phyloP scores from a whole-genome alignment of 2,888 invertebrate species.

The Escarpia spicata region DNA sequence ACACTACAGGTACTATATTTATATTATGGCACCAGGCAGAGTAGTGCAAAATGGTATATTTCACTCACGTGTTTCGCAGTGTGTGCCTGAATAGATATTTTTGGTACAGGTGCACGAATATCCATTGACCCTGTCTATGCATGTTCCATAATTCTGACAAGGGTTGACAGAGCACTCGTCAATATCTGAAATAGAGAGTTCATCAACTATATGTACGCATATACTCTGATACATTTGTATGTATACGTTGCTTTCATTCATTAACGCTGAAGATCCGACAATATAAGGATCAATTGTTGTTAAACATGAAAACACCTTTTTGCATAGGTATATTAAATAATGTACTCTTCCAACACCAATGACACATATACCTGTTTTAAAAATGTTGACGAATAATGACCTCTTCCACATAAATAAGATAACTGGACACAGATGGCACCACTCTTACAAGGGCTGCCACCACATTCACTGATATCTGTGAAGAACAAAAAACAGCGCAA shows the following conservation, averaged over 20 bases:
- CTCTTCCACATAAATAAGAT: too few relatives aligned
- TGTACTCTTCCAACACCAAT: not conserved
- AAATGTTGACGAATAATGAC: too few relatives aligned
- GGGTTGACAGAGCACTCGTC: conserved; percentile 19
- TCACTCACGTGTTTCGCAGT: conserved; percentile 19
- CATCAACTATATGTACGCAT: not conserved
- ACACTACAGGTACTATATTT: not conserved
- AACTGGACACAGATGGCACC: not conserved
- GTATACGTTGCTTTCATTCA: not conserved
- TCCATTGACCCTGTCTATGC: not conserved
- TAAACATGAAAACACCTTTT: not conserved
- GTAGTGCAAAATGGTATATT: not conserved
- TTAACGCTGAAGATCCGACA: not conserved
- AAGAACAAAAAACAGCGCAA: not conserved
- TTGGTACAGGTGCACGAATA: not conserved
- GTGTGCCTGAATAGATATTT: not conserved
- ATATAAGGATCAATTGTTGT: not conserved
- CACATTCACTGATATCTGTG: not conserved
- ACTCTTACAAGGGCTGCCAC: not conserved
- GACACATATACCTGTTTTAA: not conserved
- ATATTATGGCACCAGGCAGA: not conserved
- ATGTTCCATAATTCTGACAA: conserved; percentile 21
- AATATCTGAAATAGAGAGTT: not conserved
- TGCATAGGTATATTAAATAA: not conserved
- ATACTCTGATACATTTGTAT: not conserved